Base-by-base conservation (phyloP, 2,888 invertebrate genomes). In the Watsonalla binaria region DNA sequence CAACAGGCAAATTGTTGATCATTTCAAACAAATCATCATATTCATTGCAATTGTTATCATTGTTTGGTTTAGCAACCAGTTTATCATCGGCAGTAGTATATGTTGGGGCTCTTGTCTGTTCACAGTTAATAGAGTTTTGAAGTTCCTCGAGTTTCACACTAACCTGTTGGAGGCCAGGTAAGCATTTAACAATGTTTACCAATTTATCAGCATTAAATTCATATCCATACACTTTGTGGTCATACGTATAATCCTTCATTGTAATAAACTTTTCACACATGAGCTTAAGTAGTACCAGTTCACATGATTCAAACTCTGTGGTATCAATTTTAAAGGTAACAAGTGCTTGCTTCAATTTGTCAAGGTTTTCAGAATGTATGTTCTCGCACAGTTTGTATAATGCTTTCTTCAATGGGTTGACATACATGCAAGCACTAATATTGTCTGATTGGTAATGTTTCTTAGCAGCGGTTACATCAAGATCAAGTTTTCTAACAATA, bases 361-460 rank as follows among this genome's bases (percentile, higher is more conserved):
- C 52, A 6, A 87, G 65, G 58, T 78, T 82, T 37, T 78, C 70
- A 0, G 63, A 60, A 24, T 76, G 80, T 15, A 86, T 76, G 54
- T 72, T 73, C 72, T 90, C 90, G 78, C 89, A 87, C 8, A 90
- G 57, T 65, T 75, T 80, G 54, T 89, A 90, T 34, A 90, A 60
- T 8, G 70, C 70, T 64, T 86, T 89, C 58, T 84, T 89, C 57
- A 84, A 73, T 5, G 84, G 85, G 66, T 84, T 79, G 9, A 90
- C 68, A 56, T 80, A 75, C 54, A 74, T 67, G 52, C 60, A 77
- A 0, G 68, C 59, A 60, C 69, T 55, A 9, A 80, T 58, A 56
- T 74, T 76, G n/a, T 79, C 72, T 13, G 76, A 76, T 51, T 78
- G 63, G 59, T 81, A 90, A 57, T 78, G 68, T 59, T 63, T 70